A percentile compares a stretch with the other conserved stretches of the same genome.
phyloP scores from a whole-genome alignment of 2,888 invertebrate species.

The Pristionchus japonicus region DNA sequence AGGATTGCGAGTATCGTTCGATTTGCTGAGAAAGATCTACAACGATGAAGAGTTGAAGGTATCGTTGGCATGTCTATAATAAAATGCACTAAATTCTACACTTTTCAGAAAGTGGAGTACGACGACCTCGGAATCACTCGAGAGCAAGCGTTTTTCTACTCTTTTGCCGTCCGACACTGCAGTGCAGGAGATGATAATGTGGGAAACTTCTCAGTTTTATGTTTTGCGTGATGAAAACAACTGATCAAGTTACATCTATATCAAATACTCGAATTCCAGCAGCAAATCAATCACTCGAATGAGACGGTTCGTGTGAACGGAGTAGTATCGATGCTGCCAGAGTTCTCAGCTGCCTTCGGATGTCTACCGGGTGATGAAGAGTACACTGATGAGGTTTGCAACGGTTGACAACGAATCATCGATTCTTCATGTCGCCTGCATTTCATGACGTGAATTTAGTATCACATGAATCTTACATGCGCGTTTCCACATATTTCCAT shows the following conservation, averaged over 20 bases:
- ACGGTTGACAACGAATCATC: too few relatives aligned
- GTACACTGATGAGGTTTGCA: background rate
- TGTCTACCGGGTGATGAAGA: background rate
- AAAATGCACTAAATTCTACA: background rate
- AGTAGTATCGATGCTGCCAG: background rate
- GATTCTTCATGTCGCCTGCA: background rate
- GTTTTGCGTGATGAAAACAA: background rate
- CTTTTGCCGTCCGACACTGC: background rate
- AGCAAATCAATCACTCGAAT: background rate
- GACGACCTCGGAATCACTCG: background rate
- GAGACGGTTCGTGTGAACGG: background rate
- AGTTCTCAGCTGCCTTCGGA: background rate
- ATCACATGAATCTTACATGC: too few relatives aligned
- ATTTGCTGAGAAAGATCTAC: background rate
- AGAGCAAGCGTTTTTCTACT: background rate
- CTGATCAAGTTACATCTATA: background rate
- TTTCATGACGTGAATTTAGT: too few relatives aligned
- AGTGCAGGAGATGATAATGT: background rate
- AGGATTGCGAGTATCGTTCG: background rate
- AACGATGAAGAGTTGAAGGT: background rate
- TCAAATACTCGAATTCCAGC: background rate
- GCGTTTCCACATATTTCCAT: too few relatives aligned
- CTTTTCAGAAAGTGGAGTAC: background rate
- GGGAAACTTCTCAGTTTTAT: too few relatives aligned
- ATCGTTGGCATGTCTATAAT: background rate